A percentile compares a stretch with the other conserved stretches of the same genome.
Conservation (phyloP, 2,888 invertebrate genomes). For the Timandra comae region DNA sequence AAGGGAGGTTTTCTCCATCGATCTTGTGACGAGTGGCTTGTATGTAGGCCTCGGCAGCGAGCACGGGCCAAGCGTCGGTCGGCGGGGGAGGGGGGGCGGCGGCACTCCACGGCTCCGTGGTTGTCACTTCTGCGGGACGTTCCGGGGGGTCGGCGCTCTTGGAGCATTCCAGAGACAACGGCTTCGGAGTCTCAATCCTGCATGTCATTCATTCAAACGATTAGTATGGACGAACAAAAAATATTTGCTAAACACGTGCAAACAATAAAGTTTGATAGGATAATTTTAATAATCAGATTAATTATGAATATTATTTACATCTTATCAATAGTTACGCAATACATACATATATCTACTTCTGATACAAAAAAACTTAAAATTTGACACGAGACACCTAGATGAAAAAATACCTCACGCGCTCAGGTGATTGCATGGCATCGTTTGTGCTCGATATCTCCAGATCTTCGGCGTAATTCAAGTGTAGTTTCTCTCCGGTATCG, state of each 20-base stretch:
- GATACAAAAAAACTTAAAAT: too few species aligned
- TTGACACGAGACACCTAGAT: conserved; percentile 23
- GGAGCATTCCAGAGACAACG: conserved; percentile 57
- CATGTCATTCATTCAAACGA: too few species aligned
- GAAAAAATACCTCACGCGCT: conserved; percentile 71
- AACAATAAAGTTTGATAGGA: too few species aligned
- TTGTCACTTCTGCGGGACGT: conserved; percentile 67
- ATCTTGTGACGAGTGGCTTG: conserved; percentile 64
- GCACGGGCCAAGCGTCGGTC: conserved; percentile 51
- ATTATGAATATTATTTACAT: too few species aligned
- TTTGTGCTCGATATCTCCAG: conserved; percentile 73
- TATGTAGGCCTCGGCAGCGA: conserved; percentile 60
- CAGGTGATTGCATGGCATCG: conserved; percentile 71
- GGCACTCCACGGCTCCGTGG: conserved; percentile 55
- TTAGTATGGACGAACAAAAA: too few species aligned
- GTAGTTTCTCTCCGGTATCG: conserved; percentile 55
- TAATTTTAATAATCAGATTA: too few species aligned
- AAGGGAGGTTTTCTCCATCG: conserved; percentile 67
- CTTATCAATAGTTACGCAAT: too few species aligned
- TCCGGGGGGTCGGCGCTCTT: conserved; percentile 45
- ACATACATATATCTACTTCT: too few species aligned
- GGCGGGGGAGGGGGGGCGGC: conserved; percentile 28
- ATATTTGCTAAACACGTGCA: too few species aligned
- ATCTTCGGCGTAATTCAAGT: conserved; percentile 66
- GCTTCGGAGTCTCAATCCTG: conserved; percentile 70